Conservation (phyloP, 2,888 invertebrate species). For the Calameuta pallipes region DNA sequence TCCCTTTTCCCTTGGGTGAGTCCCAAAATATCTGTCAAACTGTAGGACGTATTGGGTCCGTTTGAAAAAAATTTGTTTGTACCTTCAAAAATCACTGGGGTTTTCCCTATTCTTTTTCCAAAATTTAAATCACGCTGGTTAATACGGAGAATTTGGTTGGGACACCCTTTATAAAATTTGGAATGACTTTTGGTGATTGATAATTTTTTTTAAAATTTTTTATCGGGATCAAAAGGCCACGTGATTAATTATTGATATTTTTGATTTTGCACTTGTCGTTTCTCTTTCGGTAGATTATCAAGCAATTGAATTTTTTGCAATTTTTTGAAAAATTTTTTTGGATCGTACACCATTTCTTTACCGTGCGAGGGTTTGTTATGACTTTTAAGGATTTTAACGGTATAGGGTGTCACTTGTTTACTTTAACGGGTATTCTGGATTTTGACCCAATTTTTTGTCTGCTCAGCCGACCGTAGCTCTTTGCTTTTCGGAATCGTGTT, state of each 20-base stretch:
- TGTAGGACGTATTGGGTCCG: background rate
- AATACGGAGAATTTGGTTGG: background rate
- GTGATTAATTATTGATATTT: background rate
- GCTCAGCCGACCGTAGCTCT: background rate
- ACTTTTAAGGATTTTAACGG: background rate
- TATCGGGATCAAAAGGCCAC: background rate
- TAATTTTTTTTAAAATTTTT: too few species aligned
- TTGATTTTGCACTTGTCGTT: too few species aligned
- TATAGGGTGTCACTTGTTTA: conserved; percentile 28
- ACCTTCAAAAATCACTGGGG: too few species aligned
- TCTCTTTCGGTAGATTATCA: too few species aligned
- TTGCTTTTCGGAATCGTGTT: conserved; percentile 1
- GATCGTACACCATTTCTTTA: background rate
- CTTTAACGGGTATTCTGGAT: conserved; percentile 23
- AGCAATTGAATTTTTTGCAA: too few species aligned
- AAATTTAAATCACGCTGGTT: background rate
- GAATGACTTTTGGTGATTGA: background rate
- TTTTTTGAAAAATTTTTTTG: too few species aligned
- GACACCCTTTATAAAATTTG: background rate
- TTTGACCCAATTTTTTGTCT: conserved; percentile 9
- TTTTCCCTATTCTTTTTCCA: background rate
- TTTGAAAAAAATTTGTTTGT: background rate
- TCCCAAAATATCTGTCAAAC: background rate
- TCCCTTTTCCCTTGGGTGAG: background rate
- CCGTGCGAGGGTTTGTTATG: background rate